Base-by-base conservation (phyloP, 2,113 vertebrate genomes). In the Epinephelus lanceolatus region DNA sequence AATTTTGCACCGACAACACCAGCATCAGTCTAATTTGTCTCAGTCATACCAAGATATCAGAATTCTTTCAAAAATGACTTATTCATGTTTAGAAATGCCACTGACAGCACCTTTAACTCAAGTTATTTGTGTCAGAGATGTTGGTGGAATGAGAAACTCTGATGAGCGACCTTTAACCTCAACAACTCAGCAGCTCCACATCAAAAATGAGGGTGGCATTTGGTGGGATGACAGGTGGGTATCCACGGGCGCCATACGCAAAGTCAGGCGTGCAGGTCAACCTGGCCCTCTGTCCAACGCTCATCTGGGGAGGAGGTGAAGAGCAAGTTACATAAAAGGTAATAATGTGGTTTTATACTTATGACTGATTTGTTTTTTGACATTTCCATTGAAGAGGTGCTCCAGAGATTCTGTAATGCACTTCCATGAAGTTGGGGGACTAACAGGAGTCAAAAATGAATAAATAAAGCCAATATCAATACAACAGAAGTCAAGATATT, bases 231-330 rank as follows among this genome's bases (percentile, higher is more conserved):
- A 95, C 89, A 33, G 96, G 96, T 0, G 97, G 96, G 91, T 94
- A 95, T 18, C 98, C 98, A 2, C 80, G 93, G 1, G 72, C 3
- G 42, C 98, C 97, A 0, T 99, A 99, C 5, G 97, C 98, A 0
- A 94, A 99, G 87, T 98, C 98, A 60, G 97, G 96, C 0, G 97
- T 95, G 93, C 97, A 98, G 74, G 94, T 98, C 96, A 99, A 89
- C 88, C 81, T 96, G 51, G 97, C 97, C 86, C 95, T 68, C 86
- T 99, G 93, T 19, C 98, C 98, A n/a, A 97, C 81, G 0, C 96
- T 98, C 97, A 99, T 99, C 98, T 99, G 91, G 70, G 59, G 49
- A 78, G 53, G 40, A 8, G 6, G 49, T 14, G 6, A 69, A 57
- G 9, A 47, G 5, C 15, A 72, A 23, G 11, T 55, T 56, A 51